Conservation (phyloP, 2,797 vertebrate species). For the Pseudomugil tenellus region DNA sequence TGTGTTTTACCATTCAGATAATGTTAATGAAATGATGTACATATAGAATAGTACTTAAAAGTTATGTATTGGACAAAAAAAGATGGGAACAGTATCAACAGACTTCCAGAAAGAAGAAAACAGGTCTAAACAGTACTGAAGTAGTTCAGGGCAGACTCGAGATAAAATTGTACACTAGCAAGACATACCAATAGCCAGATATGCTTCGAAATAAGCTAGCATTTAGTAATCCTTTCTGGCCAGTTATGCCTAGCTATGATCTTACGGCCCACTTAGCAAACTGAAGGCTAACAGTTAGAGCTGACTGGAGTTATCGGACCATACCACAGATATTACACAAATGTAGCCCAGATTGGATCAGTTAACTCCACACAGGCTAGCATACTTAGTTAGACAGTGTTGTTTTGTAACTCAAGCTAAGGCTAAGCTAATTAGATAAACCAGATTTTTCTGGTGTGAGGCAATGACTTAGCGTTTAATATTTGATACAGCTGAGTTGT, state of each 20-base stretch:
- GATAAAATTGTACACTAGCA: constrained; percentile 44
- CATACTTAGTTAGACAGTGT: constrained; percentile 7
- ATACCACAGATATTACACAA: not conserved
- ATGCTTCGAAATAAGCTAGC: not conserved
- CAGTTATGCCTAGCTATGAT: not conserved
- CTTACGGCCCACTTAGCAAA: not conserved
- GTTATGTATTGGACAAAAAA: constrained; percentile 5
- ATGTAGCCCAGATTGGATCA: not conserved
- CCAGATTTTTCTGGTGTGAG: not conserved
- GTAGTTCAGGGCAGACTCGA: constrained; percentile 15
- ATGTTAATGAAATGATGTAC: constrained; percentile 2
- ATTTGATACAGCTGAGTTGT: constrained; percentile 3
- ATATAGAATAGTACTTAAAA: not conserved
- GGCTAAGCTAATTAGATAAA: not conserved
- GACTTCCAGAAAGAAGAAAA: not conserved
- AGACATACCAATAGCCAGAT: not conserved
- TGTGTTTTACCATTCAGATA: not conserved
- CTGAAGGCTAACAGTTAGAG: not conserved
- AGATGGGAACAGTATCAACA: not conserved
- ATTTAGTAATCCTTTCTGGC: not conserved
- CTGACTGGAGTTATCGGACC: not conserved
- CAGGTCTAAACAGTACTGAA: not conserved
- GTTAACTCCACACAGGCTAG: not conserved
- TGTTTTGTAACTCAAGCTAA: not conserved
- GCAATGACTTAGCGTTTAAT: not conserved